Evolutionary conservation across 2,888 invertebrate species (phyloP), one percentile per base, ranked within the genome.

Genomic region (Campopleginae sp.): DNA sequence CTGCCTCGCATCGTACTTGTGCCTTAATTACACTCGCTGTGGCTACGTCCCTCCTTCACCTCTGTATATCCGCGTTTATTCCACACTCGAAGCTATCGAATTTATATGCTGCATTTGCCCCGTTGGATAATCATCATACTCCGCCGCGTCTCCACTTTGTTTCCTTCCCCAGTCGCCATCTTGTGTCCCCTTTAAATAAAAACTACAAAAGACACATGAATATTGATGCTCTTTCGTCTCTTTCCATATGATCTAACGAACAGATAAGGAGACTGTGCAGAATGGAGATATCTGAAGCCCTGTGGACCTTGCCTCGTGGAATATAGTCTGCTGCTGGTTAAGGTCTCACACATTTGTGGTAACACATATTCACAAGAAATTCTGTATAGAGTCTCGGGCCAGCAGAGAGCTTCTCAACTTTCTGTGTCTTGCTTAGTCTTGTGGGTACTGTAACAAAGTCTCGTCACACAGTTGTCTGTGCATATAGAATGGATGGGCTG

Each of bases 381-480:
- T 70, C 12, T 31, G n/a, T n/a, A n/a, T n/a, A n/a, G n/a, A 54
- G 46, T 44, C 42, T 42, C 19, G 48, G 58, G 65, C 12, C 8
- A 63, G 33, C 8, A 63, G 33, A 38, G 71, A 76, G 70, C 63
- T 33, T 71, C 42, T 54, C 38, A 82, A 68, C 66, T 58, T 27
- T 71, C 66, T 68, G 44, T 31, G 58, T 54, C 63, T 31, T 75
- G 71, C 44, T 58, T 78, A 72, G 86, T 87, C 90, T 90, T 89
- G 80, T 79, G 90, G 89, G 90, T 88, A 87, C 89, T 85, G 89
- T 92, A 92, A 91, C 91, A 87, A 90, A 92, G 91, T 92, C 91
- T 92, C 91, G 92, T 93, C 92, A 92, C 91, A 91, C 90, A 88
- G 90, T 91, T 91, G 92, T 93, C 91, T 92, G 91, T 92, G 92